These are phyloP conservation scores for Molossus alvarezi DNA, from an alignment of 2,797 vertebrate genomes.

Conservation along the genomic window DNA sequence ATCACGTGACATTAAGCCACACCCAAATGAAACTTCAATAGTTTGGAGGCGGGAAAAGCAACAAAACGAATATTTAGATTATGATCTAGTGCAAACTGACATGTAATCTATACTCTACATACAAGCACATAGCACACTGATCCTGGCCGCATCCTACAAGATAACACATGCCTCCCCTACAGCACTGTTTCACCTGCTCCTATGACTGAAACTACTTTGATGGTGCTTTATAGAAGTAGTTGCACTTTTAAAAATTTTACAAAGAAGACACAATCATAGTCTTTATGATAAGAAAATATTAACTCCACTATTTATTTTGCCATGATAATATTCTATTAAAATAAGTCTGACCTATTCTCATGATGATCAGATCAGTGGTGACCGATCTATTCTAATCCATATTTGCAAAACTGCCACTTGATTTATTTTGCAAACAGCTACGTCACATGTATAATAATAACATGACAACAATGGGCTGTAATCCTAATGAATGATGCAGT, in stretches of 20 bases:
- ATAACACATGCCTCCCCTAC: neutral
- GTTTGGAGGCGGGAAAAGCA: neutral
- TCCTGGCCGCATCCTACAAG: neutral
- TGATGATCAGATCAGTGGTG: neutral
- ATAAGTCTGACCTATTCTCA: neutral
- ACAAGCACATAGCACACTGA: neutral
- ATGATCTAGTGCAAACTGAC: neutral
- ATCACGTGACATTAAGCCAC: neutral
- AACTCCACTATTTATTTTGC: conserved; percentile 58
- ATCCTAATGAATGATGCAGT: neutral
- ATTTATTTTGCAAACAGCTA: conserved; percentile 54
- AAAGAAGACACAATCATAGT: conserved; percentile 25
- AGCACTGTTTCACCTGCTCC: neutral
- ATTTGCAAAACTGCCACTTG: conserved; percentile 48
- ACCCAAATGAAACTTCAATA: neutral
- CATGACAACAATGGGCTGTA: neutral
- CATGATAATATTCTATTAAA: conserved; percentile 27
- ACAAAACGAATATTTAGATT: neutral
- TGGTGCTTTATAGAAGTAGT: neutral
- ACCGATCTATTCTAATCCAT: neutral
- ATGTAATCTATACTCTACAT: neutral
- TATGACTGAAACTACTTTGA: neutral
- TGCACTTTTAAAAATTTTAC: neutral
- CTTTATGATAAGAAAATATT: neutral
- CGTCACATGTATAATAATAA: neutral